These are phyloP conservation scores for Elymnias hypermnestra DNA, from an alignment of 1,140 invertebrate species.

Conservation along the genomic window DNA sequence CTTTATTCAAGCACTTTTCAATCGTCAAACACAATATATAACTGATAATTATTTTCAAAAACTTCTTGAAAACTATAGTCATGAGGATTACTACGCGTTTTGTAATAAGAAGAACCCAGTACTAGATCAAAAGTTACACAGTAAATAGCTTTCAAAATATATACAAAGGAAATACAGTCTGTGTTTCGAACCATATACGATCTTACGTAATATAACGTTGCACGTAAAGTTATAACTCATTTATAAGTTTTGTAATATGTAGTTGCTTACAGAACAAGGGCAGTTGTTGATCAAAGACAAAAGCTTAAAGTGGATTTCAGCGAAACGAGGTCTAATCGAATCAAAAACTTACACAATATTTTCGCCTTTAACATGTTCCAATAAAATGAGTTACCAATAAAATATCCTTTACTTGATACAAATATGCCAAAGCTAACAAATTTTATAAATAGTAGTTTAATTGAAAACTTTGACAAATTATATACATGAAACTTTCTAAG, in stretches of 20 bases:
- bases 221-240: constrained; percentile 21
- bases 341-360: constrained; percentile 4
- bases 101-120: not conserved
- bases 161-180: no score
- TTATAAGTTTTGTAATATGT: constrained; percentile 18
- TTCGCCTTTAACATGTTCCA: no score
- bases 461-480: no score
- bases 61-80: not conserved
- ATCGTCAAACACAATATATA: no score
- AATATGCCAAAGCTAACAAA: no score
- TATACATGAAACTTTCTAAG: no score
- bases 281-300: constrained; percentile 9
- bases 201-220: constrained; percentile 5
- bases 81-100: not conserved
- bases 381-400: no score
- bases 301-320: constrained; percentile 9
- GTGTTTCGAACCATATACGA: no score
- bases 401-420: no score
- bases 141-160: constrained; percentile 7
- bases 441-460: no score
- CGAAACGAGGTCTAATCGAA: constrained; percentile 5
- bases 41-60: not conserved
- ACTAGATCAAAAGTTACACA: not conserved
- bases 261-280: constrained; percentile 10
- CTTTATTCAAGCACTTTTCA: no score